Conservation (phyloP, 2,888 invertebrate genomes). For the Oxycera nigricornis region DNA sequence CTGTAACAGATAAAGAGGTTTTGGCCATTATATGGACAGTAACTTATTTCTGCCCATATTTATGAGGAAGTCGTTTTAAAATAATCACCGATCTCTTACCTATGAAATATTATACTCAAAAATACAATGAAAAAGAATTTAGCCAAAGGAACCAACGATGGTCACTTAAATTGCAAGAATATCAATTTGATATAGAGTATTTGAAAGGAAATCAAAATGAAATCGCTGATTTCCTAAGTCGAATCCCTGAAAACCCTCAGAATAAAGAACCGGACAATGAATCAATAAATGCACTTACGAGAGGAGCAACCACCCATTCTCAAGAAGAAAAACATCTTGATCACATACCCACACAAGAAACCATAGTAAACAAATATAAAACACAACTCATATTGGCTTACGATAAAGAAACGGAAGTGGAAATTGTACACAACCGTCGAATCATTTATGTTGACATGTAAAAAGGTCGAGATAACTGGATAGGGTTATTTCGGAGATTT, state of each 20-base stretch:
- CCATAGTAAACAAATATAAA: conserved; percentile 40
- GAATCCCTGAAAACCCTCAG: background rate
- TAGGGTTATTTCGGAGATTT: conserved; percentile 26
- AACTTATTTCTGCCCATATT: background rate
- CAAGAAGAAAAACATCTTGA: conserved; percentile 41
- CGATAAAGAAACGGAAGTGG: conserved; percentile 14
- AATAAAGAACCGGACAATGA: background rate
- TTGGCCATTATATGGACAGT: too few relatives aligned
- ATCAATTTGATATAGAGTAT: background rate
- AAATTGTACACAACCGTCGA: conserved; percentile 27
- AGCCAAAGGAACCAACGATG: background rate
- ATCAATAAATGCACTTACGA: background rate
- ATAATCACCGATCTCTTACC: background rate
- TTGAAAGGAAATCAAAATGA: background rate
- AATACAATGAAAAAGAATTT: background rate
- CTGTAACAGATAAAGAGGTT: too few relatives aligned
- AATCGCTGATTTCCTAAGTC: background rate
- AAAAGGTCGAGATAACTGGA: conserved; percentile 12
- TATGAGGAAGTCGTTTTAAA: background rate
- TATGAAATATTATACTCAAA: background rate
- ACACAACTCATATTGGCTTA: conserved; percentile 42
- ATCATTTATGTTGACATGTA: conserved; percentile 33
- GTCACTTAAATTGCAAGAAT: background rate
- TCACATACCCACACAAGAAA: conserved; percentile 39
- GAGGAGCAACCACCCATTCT: conserved; percentile 38